phyloP scores from a whole-genome alignment of 2,797 vertebrate genomes.

The Anguilla pacifica region DNA sequence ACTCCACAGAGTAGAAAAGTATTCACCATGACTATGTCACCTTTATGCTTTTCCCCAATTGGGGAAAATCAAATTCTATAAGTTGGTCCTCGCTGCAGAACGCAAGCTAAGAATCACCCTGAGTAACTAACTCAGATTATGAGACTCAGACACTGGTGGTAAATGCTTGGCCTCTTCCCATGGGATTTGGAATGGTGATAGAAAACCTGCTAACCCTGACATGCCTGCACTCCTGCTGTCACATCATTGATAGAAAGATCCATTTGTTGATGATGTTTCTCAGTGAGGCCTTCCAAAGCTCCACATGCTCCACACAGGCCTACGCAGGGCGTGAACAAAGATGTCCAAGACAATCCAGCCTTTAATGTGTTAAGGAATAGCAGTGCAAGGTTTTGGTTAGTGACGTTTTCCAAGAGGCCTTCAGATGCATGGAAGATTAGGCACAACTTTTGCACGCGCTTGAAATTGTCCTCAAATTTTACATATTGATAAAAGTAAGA shows the following conservation, averaged over 20 bases:
- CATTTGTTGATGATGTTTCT: neutral
- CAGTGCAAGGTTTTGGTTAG: neutral
- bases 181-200: neutral
- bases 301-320: neutral
- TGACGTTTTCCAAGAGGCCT: too few relatives aligned
- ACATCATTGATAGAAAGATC: neutral
- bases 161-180: neutral
- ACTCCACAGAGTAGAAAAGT: neutral
- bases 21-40: neutral
- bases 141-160: neutral
- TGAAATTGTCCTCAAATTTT: too few relatives aligned
- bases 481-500: too few relatives aligned
- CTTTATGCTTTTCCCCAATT: neutral
- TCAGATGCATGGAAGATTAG: too few relatives aligned
- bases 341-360: neutral
- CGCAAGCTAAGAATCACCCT: neutral
- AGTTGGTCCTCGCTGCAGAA: neutral
- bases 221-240: neutral
- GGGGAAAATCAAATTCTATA: neutral
- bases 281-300: neutral
- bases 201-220: neutral
- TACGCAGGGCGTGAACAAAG: neutral
- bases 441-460: too few relatives aligned
- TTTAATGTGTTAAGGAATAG: neutral
- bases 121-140: neutral